Percentiles rank a stretch among this genome's conserved stretches.
These are phyloP conservation scores for Prinia subflava DNA, from an alignment of 2,113 vertebrate species.

Conservation along the genomic window DNA sequence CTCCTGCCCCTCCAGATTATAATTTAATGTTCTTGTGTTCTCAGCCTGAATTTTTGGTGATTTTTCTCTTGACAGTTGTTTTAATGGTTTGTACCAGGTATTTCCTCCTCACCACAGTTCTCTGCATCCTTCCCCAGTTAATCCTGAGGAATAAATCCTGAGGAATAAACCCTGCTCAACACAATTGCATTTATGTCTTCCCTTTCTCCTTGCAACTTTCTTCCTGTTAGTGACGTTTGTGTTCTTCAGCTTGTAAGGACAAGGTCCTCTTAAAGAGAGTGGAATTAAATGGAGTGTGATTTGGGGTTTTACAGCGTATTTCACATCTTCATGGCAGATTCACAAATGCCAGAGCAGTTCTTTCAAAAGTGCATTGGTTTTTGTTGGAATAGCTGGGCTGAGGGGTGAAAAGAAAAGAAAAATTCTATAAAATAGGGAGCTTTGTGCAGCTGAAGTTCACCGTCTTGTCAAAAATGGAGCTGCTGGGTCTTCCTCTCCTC, in stretches of 20 bases:
- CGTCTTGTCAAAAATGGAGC: neutral
- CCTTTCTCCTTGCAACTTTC: neutral
- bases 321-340: neutral
- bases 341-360: neutral
- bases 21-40: neutral
- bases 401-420: neutral
- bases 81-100: neutral
- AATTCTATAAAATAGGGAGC: neutral
- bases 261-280: neutral
- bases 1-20: neutral
- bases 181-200: neutral
- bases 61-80: neutral
- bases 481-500: neutral
- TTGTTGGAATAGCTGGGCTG: neutral
- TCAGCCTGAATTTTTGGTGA: neutral
- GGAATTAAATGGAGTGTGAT: neutral
- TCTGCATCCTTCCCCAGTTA: neutral
- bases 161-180: neutral
- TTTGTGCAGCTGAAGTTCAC: neutral
- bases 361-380: neutral
- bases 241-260: neutral
- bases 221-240: neutral
- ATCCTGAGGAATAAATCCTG: neutral
- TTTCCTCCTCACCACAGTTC: neutral
- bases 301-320: neutral